Conservation (phyloP, 2,113 vertebrate species). For the Rhea americana region DNA sequence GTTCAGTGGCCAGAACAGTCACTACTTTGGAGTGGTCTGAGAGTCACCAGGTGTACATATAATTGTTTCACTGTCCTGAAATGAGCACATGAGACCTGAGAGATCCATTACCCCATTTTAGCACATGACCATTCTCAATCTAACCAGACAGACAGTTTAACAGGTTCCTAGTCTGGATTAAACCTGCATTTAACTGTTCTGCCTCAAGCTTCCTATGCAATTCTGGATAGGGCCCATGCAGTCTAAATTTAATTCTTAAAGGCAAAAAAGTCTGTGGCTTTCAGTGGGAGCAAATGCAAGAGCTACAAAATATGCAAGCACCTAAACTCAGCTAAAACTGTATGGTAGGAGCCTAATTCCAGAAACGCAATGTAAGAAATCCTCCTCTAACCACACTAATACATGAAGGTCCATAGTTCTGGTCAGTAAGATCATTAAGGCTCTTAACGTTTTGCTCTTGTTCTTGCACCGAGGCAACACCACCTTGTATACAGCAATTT, state of each 20-base stretch:
- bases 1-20: not conserved
- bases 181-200: not conserved
- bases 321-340: not conserved
- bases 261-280: not conserved
- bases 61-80: not conserved
- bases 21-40: not conserved
- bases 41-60: not conserved
- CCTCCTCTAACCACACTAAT: not conserved
- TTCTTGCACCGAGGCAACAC: not conserved
- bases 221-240: too few relatives aligned
- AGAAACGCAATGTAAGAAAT: not conserved
- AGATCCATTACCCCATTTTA: not conserved
- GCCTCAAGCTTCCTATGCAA: not conserved
- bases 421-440: not conserved
- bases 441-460: not conserved
- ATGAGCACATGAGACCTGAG: not conserved
- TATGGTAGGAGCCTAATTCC: not conserved
- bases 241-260: not conserved
- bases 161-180: not conserved
- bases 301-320: not conserved
- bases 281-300: not conserved
- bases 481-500: not conserved
- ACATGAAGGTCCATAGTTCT: not conserved
- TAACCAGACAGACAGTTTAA: not conserved
- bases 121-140: not conserved